Evolutionary conservation across 2,888 invertebrate genomes (phyloP), one percentile per base, ranked within the genome.

Genomic region (Megaustenia siamemsis): DNA sequence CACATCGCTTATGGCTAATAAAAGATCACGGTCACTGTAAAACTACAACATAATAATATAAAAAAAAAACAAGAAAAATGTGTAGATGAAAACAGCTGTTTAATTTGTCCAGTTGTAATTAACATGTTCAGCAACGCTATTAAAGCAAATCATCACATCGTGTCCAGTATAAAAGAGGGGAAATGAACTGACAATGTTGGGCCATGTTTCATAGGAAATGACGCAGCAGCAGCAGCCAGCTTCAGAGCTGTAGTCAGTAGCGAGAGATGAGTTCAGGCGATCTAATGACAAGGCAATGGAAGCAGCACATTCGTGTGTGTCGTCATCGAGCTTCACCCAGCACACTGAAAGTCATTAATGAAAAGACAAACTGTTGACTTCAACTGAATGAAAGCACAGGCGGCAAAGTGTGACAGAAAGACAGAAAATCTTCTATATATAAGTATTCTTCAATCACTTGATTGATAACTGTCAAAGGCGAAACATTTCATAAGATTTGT

Each of bases 321-420:
- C n/a, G n/a, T n/a, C n/a, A n/a, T n/a, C n/a, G n/a, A n/a, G n/a
- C n/a, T n/a, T n/a, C n/a, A n/a, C n/a, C n/a, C n/a, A n/a, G n/a
- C n/a, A n/a, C n/a, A n/a, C n/a, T n/a, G n/a, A n/a, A n/a, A n/a
- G n/a, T n/a, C n/a, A n/a, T n/a, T n/a, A n/a, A n/a, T n/a, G n/a
- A n/a, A n/a, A n/a, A n/a, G n/a, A n/a, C n/a, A n/a, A n/a, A n/a
- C n/a, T n/a, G n/a, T n/a, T n/a, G 71, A 73, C 28, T 73, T 18
- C n/a, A 78, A 28, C 12, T 3, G 68, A 35, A 53, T 79, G 80
- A 80, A 80, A 80, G 80, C 80, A 69, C 80, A 69, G 49, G 28
- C 38, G 80, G 80, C 49, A 69, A 45, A 69, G 38, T 53, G 53
- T 53, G n/a, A 53, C 28, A 35, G 69, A 69, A 68, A 80, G 80